Evolutionary conservation across 2,888 invertebrate genomes (phyloP).

Genomic region (Myopa tessellatipennis): DNA sequence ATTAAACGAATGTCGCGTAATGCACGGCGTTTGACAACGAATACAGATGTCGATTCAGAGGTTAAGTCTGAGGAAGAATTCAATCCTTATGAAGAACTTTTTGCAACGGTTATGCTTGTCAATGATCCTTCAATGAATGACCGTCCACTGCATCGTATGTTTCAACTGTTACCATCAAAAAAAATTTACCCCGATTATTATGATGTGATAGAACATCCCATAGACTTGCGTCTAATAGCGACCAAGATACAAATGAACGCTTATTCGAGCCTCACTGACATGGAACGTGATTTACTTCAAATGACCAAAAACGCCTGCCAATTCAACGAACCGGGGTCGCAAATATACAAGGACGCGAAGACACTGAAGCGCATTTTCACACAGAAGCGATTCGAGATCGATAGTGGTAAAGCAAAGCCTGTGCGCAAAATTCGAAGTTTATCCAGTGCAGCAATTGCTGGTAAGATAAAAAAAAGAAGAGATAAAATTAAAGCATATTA

Average conservation of each 20-base stretch:
- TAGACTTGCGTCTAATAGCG: constrained; percentile 94
- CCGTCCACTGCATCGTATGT: constrained; percentile 85
- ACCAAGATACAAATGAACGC: constrained; percentile 88
- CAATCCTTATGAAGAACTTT: constrained; percentile 87
- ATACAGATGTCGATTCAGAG: constrained; percentile 73
- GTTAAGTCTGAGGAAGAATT: constrained; percentile 79
- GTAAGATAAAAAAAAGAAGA: constrained; percentile 41
- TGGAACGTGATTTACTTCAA: constrained; percentile 89
- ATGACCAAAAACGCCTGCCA: constrained; percentile 96
- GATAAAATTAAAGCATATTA: background rate
- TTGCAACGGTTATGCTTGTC: constrained; percentile 87
- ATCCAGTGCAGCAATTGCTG: constrained; percentile 60
- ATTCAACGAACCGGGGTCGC: constrained; percentile 96
- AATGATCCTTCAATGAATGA: constrained; percentile 77
- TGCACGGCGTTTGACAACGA: constrained; percentile 61
- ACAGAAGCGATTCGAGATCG: constrained; percentile 78
- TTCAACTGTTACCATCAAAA: constrained; percentile 92
- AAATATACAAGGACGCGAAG: constrained; percentile 96
- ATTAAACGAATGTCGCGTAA: constrained; percentile 61
- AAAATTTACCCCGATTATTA: constrained; percentile 96
- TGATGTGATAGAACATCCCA: constrained; percentile 91
- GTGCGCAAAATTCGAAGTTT: constrained; percentile 56
- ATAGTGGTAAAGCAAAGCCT: constrained; percentile 74
- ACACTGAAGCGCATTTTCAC: constrained; percentile 80
- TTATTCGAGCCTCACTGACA: constrained; percentile 80